phyloP scores from a whole-genome alignment of 2,888 invertebrate species.

The Chymomyza caudatula region DNA sequence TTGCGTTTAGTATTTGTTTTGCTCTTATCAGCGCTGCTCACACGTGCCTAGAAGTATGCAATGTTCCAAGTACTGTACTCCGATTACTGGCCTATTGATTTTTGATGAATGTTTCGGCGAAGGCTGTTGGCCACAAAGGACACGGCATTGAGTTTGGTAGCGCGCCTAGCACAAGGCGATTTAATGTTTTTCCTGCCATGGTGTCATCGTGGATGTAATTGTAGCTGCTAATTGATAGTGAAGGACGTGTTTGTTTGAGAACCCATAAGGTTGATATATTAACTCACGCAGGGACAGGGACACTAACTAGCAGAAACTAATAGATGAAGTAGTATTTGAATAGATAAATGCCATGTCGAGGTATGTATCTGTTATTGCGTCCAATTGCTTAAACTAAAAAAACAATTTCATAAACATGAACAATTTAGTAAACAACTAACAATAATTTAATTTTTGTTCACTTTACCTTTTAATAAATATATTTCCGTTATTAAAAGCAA shows the following conservation, averaged over 20 bases:
- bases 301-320: not conserved
- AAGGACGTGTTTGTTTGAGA: not conserved
- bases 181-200: not conserved
- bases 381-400: not conserved
- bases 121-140: slow-evolving; percentile 4
- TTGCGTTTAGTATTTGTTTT: slow-evolving; percentile 6
- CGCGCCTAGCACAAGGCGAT: not conserved
- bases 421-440: slow-evolving; percentile 19
- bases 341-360: too few species aligned
- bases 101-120: slow-evolving; percentile 14
- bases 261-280: too few species aligned
- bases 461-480: slow-evolving; percentile 78
- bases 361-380: not conserved
- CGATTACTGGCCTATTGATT: slow-evolving; percentile 14
- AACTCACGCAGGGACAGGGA: not conserved
- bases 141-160: not conserved
- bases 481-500: slow-evolving; percentile 78
- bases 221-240: not conserved
- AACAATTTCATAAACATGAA: slow-evolving; percentile 17
- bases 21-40: not conserved
- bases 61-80: not conserved
- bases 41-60: slow-evolving; percentile 11
- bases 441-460: slow-evolving; percentile 23
- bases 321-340: too few species aligned
- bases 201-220: too few species aligned